A percentile compares a stretch with the other conserved stretches of the same genome.
Conservation (phyloP, 2,797 vertebrate genomes). For the Rhadinocentrus ornatus region DNA sequence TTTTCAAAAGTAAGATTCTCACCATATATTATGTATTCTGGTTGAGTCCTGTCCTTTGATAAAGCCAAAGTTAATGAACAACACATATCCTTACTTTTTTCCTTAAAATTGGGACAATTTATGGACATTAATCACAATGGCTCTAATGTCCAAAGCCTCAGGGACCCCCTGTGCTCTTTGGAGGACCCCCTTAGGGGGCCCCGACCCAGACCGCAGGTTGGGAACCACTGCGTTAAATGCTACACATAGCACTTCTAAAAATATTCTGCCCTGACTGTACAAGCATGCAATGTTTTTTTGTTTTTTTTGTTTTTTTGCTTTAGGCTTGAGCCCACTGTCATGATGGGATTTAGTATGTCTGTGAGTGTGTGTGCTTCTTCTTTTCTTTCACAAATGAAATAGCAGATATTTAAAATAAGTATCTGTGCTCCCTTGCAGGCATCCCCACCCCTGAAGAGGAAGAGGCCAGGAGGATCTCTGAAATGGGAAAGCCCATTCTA, state of each 20-base stretch:
- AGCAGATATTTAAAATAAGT: not conserved
- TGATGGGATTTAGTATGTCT: not conserved
- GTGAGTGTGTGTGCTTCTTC: slow-evolving; percentile 3
- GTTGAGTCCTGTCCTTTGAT: no score
- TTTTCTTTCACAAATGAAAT: not conserved
- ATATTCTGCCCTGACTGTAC: not conserved
- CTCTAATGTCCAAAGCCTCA: no score
- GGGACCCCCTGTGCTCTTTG: no score
- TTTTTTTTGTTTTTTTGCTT: not conserved
- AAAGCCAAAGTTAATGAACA: no score
- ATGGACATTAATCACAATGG: no score
- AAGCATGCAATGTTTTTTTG: not conserved
- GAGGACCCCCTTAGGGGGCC: no score
- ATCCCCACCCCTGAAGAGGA: slow-evolving; percentile 84
- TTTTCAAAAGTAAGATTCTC: no score
- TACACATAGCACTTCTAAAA: slow-evolving; percentile 26
- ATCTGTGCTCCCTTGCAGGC: slow-evolving; percentile 51
- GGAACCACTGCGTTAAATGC: no score
- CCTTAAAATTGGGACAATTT: no score
- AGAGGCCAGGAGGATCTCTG: slow-evolving; percentile 88
- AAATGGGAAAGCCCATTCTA: slow-evolving; percentile 91
- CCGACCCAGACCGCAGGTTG: no score
- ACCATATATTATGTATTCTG: no score
- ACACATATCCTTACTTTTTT: no score
- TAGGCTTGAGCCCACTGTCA: slow-evolving; percentile 1